Evolutionary conservation across 1,140 invertebrate genomes (phyloP).

Genomic region (Ceratoteleas bidentatus): DNA sequence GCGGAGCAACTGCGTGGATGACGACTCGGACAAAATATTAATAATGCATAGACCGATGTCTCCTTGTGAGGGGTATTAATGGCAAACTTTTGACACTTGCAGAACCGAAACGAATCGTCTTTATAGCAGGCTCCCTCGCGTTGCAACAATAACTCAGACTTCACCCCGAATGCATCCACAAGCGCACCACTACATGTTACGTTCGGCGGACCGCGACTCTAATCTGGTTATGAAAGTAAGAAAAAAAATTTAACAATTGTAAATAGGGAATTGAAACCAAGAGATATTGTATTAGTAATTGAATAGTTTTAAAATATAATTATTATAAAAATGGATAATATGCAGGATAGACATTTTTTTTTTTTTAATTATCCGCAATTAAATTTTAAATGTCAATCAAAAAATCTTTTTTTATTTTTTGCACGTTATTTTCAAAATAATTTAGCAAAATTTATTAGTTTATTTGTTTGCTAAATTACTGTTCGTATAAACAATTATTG

Average conservation of each 20-base stretch:
- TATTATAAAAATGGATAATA: too few relatives aligned
- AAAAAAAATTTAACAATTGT: neutral
- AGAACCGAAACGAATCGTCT: constrained; percentile 78
- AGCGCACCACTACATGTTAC: constrained; percentile 42
- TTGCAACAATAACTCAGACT: constrained; percentile 73
- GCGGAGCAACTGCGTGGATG: constrained; percentile 9
- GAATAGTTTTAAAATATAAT: too few relatives aligned
- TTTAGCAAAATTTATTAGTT: too few relatives aligned
- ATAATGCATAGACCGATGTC: constrained; percentile 62
- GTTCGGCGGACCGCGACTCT: constrained; percentile 25
- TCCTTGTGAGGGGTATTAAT: constrained; percentile 68
- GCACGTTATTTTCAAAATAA: too few relatives aligned
- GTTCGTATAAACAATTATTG: too few relatives aligned
- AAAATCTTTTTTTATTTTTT: too few relatives aligned
- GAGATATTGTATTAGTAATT: too few relatives aligned
- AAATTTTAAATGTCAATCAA: too few relatives aligned
- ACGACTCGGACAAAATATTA: constrained; percentile 56
- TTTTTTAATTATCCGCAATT: too few relatives aligned
- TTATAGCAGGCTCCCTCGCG: constrained; percentile 71
- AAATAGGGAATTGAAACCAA: too few relatives aligned
- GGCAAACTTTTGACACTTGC: constrained; percentile 79
- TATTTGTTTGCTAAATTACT: too few relatives aligned
- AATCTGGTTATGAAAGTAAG: constrained; percentile 19
- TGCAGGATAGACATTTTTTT: too few relatives aligned
- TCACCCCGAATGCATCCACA: constrained; percentile 58